Evolutionary conservation across 2,888 invertebrate species (phyloP).

Genomic region (Drosophila greeni): DNA sequence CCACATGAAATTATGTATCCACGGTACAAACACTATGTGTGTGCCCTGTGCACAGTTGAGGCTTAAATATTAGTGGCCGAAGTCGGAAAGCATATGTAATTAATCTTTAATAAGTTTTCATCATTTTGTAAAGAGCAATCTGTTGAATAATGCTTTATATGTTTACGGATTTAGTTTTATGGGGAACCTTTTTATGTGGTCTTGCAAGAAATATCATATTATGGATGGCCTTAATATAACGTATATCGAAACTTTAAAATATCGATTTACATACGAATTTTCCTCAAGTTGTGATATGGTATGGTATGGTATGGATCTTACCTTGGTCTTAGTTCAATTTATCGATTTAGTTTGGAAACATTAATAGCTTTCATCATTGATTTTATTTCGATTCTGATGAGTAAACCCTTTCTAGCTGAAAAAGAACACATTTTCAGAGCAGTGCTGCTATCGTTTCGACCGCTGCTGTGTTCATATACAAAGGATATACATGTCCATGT

Average conservation of each 20-base stretch:
- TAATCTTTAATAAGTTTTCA: neutral
- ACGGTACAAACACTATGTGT: constrained; percentile 17
- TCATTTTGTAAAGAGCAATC: neutral
- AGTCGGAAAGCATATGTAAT: neutral
- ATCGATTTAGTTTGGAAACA: neutral
- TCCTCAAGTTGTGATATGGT: neutral
- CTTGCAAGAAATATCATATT: no score
- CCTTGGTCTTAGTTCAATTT: no score
- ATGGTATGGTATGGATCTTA: neutral
- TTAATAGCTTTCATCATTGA: neutral
- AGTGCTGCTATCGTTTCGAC: neutral
- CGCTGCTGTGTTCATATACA: constrained; percentile 1
- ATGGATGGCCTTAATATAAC: no score
- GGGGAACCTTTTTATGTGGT: no score
- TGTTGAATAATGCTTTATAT: no score
- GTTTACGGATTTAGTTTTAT: no score
- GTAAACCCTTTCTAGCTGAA: neutral
- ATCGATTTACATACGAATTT: no score
- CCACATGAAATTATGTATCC: constrained; percentile 55
- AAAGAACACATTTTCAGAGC: neutral
- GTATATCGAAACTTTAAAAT: no score
- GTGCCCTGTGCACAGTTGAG: constrained; percentile 10
- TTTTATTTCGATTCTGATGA: neutral
- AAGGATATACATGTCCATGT: constrained; percentile 8
- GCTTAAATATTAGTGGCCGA: neutral